These are phyloP conservation scores for Lottia gigantea DNA, from an alignment of 2,888 invertebrate species.

Conservation along the genomic window DNA sequence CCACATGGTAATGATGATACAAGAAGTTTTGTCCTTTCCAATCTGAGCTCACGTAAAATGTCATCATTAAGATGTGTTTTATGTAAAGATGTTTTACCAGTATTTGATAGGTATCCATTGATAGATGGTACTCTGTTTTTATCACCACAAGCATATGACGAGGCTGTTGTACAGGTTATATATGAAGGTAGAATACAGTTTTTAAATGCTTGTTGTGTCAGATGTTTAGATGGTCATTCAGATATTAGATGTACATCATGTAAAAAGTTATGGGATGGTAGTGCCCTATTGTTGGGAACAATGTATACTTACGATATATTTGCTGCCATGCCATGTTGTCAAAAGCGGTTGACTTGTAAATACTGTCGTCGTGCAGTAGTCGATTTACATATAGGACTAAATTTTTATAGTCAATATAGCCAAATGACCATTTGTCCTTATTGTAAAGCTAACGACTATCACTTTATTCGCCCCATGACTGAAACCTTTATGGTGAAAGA, in stretches of 20 bases:
- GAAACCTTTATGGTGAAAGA: conserved; percentile 56
- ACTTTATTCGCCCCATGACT: conserved; percentile 89
- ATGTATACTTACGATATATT: conserved; percentile 99
- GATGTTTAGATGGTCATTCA: conserved; percentile 80
- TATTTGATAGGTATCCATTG: conserved; percentile 96
- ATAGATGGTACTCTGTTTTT: conserved; percentile 98
- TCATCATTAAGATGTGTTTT: conserved; percentile 83
- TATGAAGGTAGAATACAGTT: conserved; percentile 87
- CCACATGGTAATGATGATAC: conserved; percentile 99
- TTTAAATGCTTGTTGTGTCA: conserved; percentile 94
- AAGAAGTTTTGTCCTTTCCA: conserved; percentile 93
- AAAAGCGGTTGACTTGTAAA: conserved; percentile 93
- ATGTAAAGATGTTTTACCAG: conserved; percentile 86
- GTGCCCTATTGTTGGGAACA: conserved; percentile 91
- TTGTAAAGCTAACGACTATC: conserved; percentile 89
- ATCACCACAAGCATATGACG: conserved; percentile 90
- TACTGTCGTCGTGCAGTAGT: conserved; percentile 89
- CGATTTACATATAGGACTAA: conserved; percentile 83
- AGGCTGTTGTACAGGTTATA: conserved; percentile 61
- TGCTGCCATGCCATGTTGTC: conserved; percentile 96
- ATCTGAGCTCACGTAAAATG: conserved; percentile 91
- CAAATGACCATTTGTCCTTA: conserved; percentile 89
- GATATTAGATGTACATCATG: conserved; percentile 67
- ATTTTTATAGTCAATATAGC: conserved; percentile 91
- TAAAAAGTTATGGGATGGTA: conserved; percentile 75